A percentile compares a stretch with the other conserved stretches of the same genome.
These are phyloP conservation scores for Stegodyphus mimosarum DNA, from an alignment of 1,140 invertebrate species.

Conservation along the genomic window DNA sequence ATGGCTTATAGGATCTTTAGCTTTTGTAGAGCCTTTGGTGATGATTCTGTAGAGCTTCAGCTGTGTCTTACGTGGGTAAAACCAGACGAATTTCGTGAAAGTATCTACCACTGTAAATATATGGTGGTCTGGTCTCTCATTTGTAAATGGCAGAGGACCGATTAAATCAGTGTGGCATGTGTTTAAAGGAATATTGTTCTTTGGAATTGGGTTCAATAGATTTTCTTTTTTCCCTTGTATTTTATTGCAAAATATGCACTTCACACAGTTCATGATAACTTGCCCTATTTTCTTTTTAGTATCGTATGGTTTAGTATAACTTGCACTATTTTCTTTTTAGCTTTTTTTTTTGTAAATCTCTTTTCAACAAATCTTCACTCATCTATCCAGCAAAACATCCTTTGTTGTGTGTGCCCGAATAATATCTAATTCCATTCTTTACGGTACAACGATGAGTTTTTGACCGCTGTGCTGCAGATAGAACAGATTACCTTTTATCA, in stretches of 20 bases:
- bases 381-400: not conserved
- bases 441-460: constrained; percentile 14
- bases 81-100: too few species aligned
- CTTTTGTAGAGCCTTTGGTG: too few species aligned
- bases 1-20: too few species aligned
- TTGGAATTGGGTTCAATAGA: constrained; percentile 25
- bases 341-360: not conserved
- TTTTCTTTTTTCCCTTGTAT: constrained; percentile 19
- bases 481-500: constrained; percentile 16
- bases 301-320: constrained; percentile 1
- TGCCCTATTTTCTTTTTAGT: not conserved
- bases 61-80: too few species aligned
- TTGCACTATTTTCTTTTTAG: not conserved
- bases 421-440: not conserved
- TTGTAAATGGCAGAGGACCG: not conserved
- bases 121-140: too few species aligned
- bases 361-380: constrained; percentile 8
- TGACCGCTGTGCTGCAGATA: not conserved
- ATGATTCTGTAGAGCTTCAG: too few species aligned
- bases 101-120: too few species aligned
- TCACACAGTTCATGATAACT: not conserved
- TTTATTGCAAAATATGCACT: constrained; percentile 32
- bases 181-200: constrained; percentile 18
- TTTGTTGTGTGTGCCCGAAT: constrained; percentile 5
- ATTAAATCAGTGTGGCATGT: not conserved